Conservation (phyloP, 2,888 invertebrate species). For the Drosophila recens region DNA sequence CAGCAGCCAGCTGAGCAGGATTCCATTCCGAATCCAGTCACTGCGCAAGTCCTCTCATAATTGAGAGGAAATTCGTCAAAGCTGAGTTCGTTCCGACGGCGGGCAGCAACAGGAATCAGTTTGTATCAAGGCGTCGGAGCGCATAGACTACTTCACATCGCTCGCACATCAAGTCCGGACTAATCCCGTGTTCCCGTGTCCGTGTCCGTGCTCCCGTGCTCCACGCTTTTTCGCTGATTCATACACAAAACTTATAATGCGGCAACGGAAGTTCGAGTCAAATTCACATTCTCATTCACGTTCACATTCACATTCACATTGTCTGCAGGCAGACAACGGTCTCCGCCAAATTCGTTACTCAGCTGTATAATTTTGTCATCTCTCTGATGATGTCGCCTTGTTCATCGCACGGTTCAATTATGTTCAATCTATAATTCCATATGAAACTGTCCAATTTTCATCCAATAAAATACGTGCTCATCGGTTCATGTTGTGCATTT, state of each 20-base stretch:
- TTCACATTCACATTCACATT: slow-evolving; percentile 12
- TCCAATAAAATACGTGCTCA: slow-evolving; percentile 8
- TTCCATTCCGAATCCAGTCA: slow-evolving; percentile 39
- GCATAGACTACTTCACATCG: slow-evolving; percentile 30
- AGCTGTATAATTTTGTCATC: slow-evolving; percentile 10
- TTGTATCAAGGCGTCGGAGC: slow-evolving; percentile 55
- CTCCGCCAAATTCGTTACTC: slow-evolving; percentile 15
- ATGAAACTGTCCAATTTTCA: slow-evolving; percentile 1
- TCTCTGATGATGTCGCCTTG: neutral
- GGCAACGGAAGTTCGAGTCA: slow-evolving; percentile 15
- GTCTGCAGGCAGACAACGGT: slow-evolving; percentile 21
- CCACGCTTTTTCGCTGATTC: slow-evolving; percentile 14
- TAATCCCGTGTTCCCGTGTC: slow-evolving; percentile 3
- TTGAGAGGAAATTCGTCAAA: slow-evolving; percentile 20
- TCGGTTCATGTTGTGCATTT: neutral
- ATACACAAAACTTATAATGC: slow-evolving; percentile 30
- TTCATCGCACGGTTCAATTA: neutral
- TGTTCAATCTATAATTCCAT: neutral
- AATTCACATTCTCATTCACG: slow-evolving; percentile 18
- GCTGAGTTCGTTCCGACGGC: slow-evolving; percentile 3
- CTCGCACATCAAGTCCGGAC: neutral
- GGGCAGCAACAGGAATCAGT: slow-evolving; percentile 74
- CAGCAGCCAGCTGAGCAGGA: slow-evolving; percentile 35
- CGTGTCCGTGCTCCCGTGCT: slow-evolving; percentile 15
- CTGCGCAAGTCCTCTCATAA: slow-evolving; percentile 57